Evolutionary conservation across 1,140 invertebrate genomes (phyloP).

Genomic region (Pissodes strobi): DNA sequence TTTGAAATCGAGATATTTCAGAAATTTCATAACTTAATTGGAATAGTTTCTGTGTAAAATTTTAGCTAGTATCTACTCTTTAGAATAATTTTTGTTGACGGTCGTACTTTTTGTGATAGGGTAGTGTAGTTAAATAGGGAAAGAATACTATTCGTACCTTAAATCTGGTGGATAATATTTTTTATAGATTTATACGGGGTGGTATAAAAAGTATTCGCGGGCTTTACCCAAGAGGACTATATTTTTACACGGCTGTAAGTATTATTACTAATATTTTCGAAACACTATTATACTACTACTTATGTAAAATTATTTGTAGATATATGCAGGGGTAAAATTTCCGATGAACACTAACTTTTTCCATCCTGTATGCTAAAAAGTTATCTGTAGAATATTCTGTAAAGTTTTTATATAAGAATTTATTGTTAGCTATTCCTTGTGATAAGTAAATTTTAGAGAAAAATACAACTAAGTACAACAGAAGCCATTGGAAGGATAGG

Average conservation of each 20-base stretch:
- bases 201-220: slow-evolving; percentile 8
- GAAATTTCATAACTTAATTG: too few species aligned
- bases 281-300: background rate
- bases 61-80: slow-evolving; percentile 7
- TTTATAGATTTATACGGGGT: slow-evolving; percentile 23
- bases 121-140: slow-evolving; percentile 12
- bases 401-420: slow-evolving; percentile 34
- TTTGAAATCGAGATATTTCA: too few species aligned
- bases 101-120: slow-evolving; percentile 27
- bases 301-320: background rate
- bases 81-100: slow-evolving; percentile 14
- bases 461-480: slow-evolving; percentile 23
- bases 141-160: slow-evolving; percentile 33
- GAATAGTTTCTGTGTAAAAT: background rate
- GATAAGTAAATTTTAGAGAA: slow-evolving; percentile 33
- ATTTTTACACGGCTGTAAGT: slow-evolving; percentile 17
- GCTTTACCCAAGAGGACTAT: slow-evolving; percentile 3
- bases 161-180: slow-evolving; percentile 16
- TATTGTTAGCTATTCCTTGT: slow-evolving; percentile 35
- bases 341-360: slow-evolving; percentile 7
- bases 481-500: slow-evolving; percentile 24
- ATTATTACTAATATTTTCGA: background rate
- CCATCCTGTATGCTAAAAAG: slow-evolving; percentile 19
- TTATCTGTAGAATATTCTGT: slow-evolving; percentile 23
- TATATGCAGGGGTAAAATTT: slow-evolving; percentile 7